Conservation (phyloP, 2,113 vertebrate genomes). For the Melanotaenia duboulayi region DNA sequence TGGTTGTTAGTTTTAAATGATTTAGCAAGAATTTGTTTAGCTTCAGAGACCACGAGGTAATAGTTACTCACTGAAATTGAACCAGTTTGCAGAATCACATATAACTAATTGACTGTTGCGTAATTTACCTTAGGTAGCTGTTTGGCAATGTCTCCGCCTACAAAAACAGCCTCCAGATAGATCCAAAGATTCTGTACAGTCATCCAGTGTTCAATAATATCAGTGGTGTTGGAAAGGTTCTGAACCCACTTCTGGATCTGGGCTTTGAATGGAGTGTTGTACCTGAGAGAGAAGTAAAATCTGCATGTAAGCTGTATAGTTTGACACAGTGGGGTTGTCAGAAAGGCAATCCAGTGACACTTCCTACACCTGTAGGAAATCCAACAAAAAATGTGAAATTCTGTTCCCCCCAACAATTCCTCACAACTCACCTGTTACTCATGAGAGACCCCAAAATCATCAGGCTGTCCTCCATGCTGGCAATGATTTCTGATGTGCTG, state of each 20-base stretch:
- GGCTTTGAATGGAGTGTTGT: slow-evolving; percentile 93
- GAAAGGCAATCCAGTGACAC: not conserved
- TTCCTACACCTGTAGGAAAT: not conserved
- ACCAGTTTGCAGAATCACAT: not conserved
- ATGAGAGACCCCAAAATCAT: slow-evolving; percentile 93
- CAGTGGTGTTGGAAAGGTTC: slow-evolving; percentile 91
- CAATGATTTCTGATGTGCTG: slow-evolving; percentile 90
- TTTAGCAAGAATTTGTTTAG: not conserved
- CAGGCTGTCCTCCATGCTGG: slow-evolving; percentile 93
- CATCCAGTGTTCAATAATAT: slow-evolving; percentile 97
- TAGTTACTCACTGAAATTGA: not conserved
- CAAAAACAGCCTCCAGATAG: slow-evolving; percentile 97
- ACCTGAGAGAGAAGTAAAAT: slow-evolving; percentile 79
- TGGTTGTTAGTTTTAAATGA: no score
- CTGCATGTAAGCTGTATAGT: not conserved
- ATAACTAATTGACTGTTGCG: not conserved
- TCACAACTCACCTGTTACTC: slow-evolving; percentile 88
- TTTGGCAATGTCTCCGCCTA: slow-evolving; percentile 96
- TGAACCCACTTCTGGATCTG: slow-evolving; percentile 98
- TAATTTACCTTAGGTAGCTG: slow-evolving; percentile 92
- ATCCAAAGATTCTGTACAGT: slow-evolving; percentile 97
- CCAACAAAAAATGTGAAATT: not conserved
- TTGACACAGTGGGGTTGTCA: not conserved
- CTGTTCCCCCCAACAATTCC: not conserved
- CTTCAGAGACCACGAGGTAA: not conserved